Percentiles rank a stretch among this genome's conserved stretches.
Evolutionary conservation across 2,113 vertebrate species (phyloP).

Genomic region (Ivindomyrus marchei): DNA sequence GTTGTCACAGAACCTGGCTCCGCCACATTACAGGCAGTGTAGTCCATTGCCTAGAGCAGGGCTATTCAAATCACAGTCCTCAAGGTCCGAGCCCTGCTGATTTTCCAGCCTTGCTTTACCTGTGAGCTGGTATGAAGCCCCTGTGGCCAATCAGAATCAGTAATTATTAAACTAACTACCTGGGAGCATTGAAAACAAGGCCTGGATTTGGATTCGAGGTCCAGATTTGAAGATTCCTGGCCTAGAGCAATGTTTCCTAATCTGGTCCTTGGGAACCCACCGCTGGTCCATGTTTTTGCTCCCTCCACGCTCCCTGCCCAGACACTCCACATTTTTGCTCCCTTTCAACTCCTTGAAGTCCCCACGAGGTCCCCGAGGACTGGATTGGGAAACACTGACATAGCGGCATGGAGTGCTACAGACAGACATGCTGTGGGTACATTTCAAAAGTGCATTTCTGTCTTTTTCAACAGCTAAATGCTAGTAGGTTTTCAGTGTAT

Average conservation of each 20-base stretch:
- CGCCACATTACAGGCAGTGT: not conserved
- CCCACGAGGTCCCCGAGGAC: not conserved
- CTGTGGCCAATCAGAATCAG: no score
- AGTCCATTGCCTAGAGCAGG: not conserved
- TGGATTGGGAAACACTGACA: not conserved
- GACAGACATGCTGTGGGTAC: not conserved
- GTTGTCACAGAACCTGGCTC: not conserved
- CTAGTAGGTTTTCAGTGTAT: not conserved
- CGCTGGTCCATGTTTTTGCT: not conserved
- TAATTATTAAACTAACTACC: no score
- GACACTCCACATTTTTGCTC: no score
- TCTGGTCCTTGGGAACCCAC: not conserved
- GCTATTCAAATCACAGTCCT: no score
- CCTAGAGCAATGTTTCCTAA: not conserved
- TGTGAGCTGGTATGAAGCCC: no score
- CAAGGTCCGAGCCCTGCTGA: no score
- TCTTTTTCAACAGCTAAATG: not conserved
- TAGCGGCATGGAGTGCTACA: not conserved
- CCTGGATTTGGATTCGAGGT: no score
- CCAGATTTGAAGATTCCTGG: not conserved
- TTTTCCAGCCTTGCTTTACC: no score
- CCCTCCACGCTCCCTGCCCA: not conserved
- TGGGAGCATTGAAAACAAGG: no score
- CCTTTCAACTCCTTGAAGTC: no score
- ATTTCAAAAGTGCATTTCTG: not conserved